phyloP scores from a whole-genome alignment of 1,140 invertebrate species.

The Antheraea pernyi region DNA sequence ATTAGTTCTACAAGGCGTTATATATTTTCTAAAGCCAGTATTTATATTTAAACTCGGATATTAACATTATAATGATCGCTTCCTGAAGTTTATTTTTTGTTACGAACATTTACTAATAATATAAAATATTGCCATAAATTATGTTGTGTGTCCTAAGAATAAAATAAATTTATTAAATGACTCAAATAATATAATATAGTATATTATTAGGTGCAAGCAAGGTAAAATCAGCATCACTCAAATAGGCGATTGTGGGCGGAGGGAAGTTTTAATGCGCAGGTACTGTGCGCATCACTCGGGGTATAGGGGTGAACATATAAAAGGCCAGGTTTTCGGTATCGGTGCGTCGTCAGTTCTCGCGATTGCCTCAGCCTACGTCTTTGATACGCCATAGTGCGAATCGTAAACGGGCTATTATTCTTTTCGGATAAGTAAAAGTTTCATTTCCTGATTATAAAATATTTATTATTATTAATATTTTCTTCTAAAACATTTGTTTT shows the following conservation, averaged over 20 bases:
- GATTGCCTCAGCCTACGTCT: background rate
- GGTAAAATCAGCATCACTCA: background rate
- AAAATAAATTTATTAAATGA: background rate
- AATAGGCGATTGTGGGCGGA: constrained; percentile 5
- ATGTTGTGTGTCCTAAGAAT: too few relatives aligned
- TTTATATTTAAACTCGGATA: background rate
- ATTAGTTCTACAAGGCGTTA: constrained; percentile 11
- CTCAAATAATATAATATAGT: background rate
- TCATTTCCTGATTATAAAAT: background rate
- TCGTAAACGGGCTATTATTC: background rate
- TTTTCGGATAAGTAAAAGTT: background rate
- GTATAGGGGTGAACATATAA: constrained; percentile 14
- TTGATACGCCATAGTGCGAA: background rate
- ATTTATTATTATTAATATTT: too few relatives aligned
- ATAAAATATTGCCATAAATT: too few relatives aligned
- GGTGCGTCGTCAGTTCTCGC: constrained; percentile 5
- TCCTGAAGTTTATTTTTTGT: too few relatives aligned
- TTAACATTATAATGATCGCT: background rate
- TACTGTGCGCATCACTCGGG: constrained; percentile 14
- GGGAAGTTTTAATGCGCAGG: constrained; percentile 25
- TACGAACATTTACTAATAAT: too few relatives aligned
- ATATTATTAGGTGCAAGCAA: background rate
- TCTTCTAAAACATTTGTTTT: background rate
- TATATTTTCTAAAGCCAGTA: background rate
- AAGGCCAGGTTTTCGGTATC: background rate